Conservation (phyloP, 2,888 invertebrate genomes). For the Bruchidius siliquastri region DNA sequence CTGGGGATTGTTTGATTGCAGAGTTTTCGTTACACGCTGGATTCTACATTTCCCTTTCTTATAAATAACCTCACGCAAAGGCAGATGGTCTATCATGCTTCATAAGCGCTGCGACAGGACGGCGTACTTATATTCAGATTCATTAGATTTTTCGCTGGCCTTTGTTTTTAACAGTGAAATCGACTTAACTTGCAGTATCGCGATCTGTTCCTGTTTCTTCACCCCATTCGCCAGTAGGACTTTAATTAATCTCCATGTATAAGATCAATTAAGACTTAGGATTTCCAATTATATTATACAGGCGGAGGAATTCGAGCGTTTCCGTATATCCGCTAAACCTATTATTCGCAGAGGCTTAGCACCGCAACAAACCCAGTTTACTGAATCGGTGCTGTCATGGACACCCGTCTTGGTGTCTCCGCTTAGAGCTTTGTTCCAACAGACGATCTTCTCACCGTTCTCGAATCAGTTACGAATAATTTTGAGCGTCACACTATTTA, state of each 20-base stretch:
- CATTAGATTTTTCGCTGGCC: no score
- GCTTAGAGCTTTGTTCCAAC: no score
- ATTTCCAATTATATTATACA: conserved; percentile 13
- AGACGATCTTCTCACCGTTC: no score
- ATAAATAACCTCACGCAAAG: no score
- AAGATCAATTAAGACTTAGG: conserved; percentile 17
- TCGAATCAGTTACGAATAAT: no score
- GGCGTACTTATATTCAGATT: no score
- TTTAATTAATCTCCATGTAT: conserved; percentile 13
- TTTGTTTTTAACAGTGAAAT: neutral
- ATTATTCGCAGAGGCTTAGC: neutral
- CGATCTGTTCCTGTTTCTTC: neutral
- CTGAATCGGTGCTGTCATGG: neutral
- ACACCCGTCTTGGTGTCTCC: neutral
- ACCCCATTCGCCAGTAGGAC: conserved; percentile 8
- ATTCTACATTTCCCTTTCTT: no score
- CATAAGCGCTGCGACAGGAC: no score
- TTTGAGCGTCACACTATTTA: no score
- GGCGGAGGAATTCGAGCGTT: neutral
- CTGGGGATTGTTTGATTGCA: neutral
- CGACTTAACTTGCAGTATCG: neutral
- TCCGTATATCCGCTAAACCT: neutral
- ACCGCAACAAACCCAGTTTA: neutral
- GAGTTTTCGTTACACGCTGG: no score
- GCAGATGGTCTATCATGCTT: no score